These are phyloP conservation scores for Megaptera novaeangliae DNA, from an alignment of 2,113 vertebrate species.

Conservation along the genomic window DNA sequence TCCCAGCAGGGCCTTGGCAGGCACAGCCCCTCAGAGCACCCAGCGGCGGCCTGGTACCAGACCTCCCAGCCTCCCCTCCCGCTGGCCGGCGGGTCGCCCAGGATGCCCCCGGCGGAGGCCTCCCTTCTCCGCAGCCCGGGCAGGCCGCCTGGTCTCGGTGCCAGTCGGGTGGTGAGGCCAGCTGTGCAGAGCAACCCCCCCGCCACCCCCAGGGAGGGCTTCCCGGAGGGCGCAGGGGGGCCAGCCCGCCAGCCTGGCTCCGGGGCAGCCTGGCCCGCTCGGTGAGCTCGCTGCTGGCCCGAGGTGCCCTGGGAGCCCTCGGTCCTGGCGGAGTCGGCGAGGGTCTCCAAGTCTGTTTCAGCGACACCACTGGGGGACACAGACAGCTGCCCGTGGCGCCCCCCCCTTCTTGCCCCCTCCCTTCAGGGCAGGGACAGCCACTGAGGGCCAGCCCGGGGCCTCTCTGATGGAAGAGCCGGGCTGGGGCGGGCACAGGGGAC, in stretches of 20 bases:
- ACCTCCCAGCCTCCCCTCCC: neutral
- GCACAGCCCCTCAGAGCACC: neutral
- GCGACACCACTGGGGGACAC: neutral
- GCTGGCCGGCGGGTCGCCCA: neutral
- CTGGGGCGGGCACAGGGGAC: neutral
- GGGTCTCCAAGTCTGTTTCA: neutral
- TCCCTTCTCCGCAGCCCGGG: neutral
- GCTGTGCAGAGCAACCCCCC: neutral
- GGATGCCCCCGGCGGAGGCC: neutral
- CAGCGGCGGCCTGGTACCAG: neutral
- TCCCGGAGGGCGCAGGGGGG: neutral
- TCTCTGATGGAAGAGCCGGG: neutral
- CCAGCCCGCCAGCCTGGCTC: neutral
- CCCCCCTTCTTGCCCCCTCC: neutral
- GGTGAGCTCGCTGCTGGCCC: neutral
- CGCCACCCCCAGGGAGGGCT: neutral
- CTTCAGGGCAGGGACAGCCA: neutral
- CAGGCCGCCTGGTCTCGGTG: neutral
- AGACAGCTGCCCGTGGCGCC: neutral
- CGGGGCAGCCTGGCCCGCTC: neutral
- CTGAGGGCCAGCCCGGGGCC: too few species aligned
- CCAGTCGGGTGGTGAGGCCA: neutral
- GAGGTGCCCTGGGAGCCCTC: neutral
- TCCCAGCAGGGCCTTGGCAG: neutral
- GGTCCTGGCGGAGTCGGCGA: neutral